Evolutionary conservation across 1,140 invertebrate genomes (phyloP), one percentile per base, ranked within the genome.

Genomic region (Mamestra configurata): DNA sequence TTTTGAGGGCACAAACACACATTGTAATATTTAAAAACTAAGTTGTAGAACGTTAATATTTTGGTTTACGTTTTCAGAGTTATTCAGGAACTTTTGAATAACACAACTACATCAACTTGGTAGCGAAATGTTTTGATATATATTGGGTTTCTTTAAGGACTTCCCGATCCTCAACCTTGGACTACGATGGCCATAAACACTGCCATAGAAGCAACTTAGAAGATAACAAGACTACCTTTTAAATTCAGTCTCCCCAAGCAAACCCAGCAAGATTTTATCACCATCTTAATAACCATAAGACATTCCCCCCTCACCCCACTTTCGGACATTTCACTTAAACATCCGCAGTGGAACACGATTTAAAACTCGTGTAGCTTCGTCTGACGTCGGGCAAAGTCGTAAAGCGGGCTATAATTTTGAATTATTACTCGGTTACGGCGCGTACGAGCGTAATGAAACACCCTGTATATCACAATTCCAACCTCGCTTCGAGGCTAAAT

Each of bases 401-500:
- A 86, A 86, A 79, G 72, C 71, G 76, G 43, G 79, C 81, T 66
- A 84, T 86, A 84, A 86, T 80, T 84, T 82, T 84, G 83, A 86
- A 79, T 86, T 84, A 86, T 78, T 55, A 59, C 85, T 72, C 70
- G 78, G 77, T 81, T 84, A 81, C 80, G 82, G 64, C 82, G 77
- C 81, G 75, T 82, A 79, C 79, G 77, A 51, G 66, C 80, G 86
- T 88, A 88, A 88, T 86, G 86, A 86, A 88, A 86, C 83, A 84
- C 82, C 77, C 85, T 82, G 81, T 88, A 86, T 86, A 84, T 88
- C 86, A 86, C 81, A 83, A 84, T 82, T 82, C 66, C 82, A 82
- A 80, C 81, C 79, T 78, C 75, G 79, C 79, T 75, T 51, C 59
- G 77, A 80, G 77, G 80, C 82, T 84, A 88, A 88, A 88, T 88